Percentiles rank a stretch among this genome's conserved stretches.
These are phyloP conservation scores for human (Homo sapiens) DNA, from an alignment of 2,113 vertebrate genomes.

Conservation along the genomic window GRCh38 chr14:64524501-64525000, in stretches of 20 bases:
- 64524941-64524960: conserved; percentile 59
- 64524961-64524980: conserved; percentile 62
- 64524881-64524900: conserved; percentile 66
- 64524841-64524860: conserved; percentile 48
- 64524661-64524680: conserved; percentile 75
- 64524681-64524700: conserved; percentile 72
- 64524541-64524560: conserved; percentile 76
- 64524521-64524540: conserved; percentile 68
- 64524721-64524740: conserved; percentile 69
- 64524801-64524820: conserved; percentile 61
- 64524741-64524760: conserved; percentile 36
- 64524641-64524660: conserved; percentile 79
- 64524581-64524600: conserved; percentile 76
- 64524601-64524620: conserved; percentile 78
- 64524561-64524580: conserved; percentile 77
- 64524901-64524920: conserved; percentile 65
- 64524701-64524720: conserved; percentile 68
- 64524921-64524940: conserved; percentile 64
- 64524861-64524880: conserved; percentile 51
- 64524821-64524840: conserved; percentile 55
- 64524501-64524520: conserved; percentile 79
- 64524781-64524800: conserved; percentile 68
- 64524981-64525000: conserved; percentile 56
- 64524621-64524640: conserved; percentile 79
- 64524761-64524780: conserved; percentile 67